Conservation (phyloP, 2,113 vertebrate species). For the Gorsachius goisagi region DNA sequence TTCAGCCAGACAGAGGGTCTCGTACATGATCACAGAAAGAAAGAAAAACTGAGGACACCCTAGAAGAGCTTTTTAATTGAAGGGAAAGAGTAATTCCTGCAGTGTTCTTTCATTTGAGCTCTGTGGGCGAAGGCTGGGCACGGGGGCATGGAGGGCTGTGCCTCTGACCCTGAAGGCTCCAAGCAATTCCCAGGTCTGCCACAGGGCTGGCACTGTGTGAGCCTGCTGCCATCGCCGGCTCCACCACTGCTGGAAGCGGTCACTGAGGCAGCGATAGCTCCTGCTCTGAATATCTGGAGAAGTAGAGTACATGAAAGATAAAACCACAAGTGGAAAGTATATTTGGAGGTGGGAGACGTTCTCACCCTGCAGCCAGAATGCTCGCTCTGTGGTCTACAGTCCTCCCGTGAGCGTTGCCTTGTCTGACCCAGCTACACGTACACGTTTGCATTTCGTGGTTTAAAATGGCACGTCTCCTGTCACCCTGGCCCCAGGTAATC, state of each 20-base stretch:
- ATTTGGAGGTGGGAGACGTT: neutral
- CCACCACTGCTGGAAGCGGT: neutral
- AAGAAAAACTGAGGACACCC: neutral
- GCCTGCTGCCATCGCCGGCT: neutral
- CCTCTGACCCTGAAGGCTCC: neutral
- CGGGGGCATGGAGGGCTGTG: accelerated
- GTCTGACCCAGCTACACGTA: accelerated
- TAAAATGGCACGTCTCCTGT: neutral
- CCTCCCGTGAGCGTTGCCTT: accelerated
- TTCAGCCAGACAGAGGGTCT: neutral
- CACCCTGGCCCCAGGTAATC: neutral
- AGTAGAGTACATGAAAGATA: neutral
- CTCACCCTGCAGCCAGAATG: neutral
- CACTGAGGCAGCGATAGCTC: neutral
- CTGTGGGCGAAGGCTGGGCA: neutral
- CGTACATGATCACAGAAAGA: neutral
- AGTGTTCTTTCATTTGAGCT: neutral
- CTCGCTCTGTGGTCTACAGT: accelerated
- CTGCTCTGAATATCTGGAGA: neutral
- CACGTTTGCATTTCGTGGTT: neutral
- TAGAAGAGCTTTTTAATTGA: neutral
- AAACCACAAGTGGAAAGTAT: neutral
- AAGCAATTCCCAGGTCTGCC: neutral
- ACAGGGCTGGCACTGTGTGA: too few species aligned
- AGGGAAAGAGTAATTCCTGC: neutral